These are phyloP conservation scores for Phacellophora camtschatica DNA, from an alignment of 30 jellyfish, hydroid and myxozoan species.

Conservation along the genomic window DNA sequence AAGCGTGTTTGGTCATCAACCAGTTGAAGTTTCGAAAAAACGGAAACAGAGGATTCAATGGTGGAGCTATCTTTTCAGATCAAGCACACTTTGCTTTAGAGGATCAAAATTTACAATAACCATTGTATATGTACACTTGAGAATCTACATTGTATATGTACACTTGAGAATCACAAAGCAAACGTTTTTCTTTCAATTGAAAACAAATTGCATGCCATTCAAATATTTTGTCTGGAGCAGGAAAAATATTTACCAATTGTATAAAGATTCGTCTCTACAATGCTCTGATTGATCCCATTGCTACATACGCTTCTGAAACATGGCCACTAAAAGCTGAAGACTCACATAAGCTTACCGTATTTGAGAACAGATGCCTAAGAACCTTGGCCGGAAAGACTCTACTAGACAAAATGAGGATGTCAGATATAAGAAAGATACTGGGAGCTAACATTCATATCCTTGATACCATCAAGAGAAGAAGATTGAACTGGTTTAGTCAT, in stretches of 20 bases:
- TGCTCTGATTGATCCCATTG: slow-evolving; percentile 45
- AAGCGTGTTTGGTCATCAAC: too few species aligned
- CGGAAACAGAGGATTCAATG: too few species aligned
- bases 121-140: too few species aligned
- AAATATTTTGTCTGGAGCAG: slow-evolving; percentile 31
- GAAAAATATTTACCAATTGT: not conserved
- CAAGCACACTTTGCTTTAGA: too few species aligned
- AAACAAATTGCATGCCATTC: too few species aligned
- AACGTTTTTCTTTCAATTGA: too few species aligned
- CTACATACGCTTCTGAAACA: slow-evolving; percentile 42
- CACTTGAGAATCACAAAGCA: too few species aligned
- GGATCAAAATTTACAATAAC: too few species aligned
- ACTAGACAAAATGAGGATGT: not conserved
- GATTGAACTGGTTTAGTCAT: slow-evolving; percentile 36
- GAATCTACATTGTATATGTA: too few species aligned
- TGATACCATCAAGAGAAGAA: not conserved
- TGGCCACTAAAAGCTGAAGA: too few species aligned
- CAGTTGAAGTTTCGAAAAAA: too few species aligned
- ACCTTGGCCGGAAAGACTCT: not conserved
- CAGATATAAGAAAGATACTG: not conserved
- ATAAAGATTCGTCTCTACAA: slow-evolving; percentile 21
- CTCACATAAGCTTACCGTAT: not conserved
- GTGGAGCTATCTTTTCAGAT: too few species aligned
- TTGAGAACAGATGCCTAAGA: slow-evolving; percentile 27
- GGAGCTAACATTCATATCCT: not conserved